Base-by-base conservation (phyloP, 2,888 invertebrate genomes). In the Herminia tarsipennalis region DNA sequence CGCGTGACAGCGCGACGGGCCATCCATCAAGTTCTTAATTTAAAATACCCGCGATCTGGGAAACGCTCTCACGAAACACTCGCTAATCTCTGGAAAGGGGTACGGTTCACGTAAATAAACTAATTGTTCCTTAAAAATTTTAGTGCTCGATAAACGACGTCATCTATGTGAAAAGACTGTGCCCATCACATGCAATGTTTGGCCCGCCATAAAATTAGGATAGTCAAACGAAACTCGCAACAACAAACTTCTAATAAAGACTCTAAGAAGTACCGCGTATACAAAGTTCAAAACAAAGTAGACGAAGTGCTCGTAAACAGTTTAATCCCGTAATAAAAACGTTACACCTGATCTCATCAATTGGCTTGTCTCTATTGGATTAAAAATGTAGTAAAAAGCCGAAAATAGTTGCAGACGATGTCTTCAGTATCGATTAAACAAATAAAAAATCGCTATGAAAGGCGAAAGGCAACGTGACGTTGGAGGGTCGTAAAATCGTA, bases 391-490 rank as follows among this genome's bases (percentile, higher is more conserved):
- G 76, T 91, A 85, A 88, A 84, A 78, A 16, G 66, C 34, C 75
- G 63, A 81, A 87, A 89, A 89, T 88, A 91, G 83, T 74, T 75
- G 75, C 73, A 74, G 76, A 73, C 78, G 78, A 74, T 80, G 79
- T 87, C 86, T 88, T 88, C 81, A 83, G 83, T 81, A 90, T 91
- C 87, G 90, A 90, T 91, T 90, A 90, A 90, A 91, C 90, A 88
- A 89, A 90, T 89, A 88, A 88, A 90, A 88, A 87, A 73, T 89
- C 83, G 88, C 88, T 80, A 82, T 86, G 82, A 86, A 88, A 88
- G 86, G 84, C 86, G 80, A 85, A 86, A 84, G 84, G 86, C 86
- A 81, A 83, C 77, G 83, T 86, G 86, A 88, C 82, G 86, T 78
- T 75, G 76, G 80, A 80, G 77, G 78, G 77, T 90, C 90, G 82